Evolutionary conservation across 2,888 invertebrate genomes (phyloP).

Genomic region (Augiades crinisus): DNA sequence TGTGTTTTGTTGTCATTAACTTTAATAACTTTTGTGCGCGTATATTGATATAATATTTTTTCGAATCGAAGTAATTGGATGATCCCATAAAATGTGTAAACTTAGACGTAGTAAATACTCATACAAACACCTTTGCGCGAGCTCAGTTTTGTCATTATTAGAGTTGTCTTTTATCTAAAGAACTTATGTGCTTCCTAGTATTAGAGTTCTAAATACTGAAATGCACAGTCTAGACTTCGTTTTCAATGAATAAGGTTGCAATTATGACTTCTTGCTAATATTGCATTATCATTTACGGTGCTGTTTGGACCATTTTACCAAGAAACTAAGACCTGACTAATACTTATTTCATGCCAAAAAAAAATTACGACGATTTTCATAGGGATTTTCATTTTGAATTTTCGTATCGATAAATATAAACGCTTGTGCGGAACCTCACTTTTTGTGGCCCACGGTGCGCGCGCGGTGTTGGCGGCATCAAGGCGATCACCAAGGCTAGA

Average conservation of each 20-base stretch:
- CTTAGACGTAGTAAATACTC: no score
- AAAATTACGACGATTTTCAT: not conserved
- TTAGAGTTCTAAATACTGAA: not conserved
- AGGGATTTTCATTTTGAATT: not conserved
- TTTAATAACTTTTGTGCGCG: no score
- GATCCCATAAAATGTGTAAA: no score
- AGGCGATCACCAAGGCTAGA: not conserved
- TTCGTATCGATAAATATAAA: not conserved
- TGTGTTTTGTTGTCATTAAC: no score
- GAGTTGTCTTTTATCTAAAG: not conserved
- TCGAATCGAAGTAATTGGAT: no score
- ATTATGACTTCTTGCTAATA: no score
- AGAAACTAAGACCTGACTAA: no score
- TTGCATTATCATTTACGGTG: no score
- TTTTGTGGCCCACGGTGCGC: constrained; percentile 12
- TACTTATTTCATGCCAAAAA: no score
- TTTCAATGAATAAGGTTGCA: not conserved
- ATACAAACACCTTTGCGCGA: not conserved
- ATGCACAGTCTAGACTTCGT: not conserved
- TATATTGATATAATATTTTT: no score
- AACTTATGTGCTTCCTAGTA: not conserved
- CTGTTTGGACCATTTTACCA: no score
- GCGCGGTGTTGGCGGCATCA: not conserved
- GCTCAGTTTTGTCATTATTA: not conserved
- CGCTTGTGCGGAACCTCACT: not conserved